These are phyloP conservation scores for Echinometra lucunter DNA, from an alignment of 53 echinoderm and acorn worm genomes.

Conservation along the genomic window DNA sequence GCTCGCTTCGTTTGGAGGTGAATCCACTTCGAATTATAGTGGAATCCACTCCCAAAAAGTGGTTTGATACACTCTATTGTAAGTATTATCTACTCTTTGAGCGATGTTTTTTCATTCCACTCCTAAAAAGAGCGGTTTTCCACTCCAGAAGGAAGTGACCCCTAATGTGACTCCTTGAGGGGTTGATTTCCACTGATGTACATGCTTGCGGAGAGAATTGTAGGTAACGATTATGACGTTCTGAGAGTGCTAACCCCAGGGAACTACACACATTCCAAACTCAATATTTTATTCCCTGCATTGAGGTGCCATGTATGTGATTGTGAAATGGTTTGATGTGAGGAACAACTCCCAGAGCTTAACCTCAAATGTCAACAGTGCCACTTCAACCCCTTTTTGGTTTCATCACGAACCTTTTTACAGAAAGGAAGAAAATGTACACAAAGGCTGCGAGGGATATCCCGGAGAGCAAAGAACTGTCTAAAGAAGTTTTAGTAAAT, in stretches of 20 bases:
- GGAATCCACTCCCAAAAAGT: no score
- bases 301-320: not conserved
- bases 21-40: no score
- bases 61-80: no score
- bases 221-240: no score
- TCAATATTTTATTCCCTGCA: not conserved
- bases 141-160: no score
- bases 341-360: not conserved
- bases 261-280: not conserved
- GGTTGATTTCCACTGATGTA: no score
- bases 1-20: no score
- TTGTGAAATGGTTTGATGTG: not conserved
- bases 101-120: no score
- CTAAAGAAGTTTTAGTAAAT: not conserved
- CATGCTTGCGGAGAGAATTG: no score
- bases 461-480: not conserved
- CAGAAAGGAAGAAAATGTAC: not conserved
- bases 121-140: no score
- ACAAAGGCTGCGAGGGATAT: not conserved
- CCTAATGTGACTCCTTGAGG: no score
- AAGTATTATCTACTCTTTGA: no score
- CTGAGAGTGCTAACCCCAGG: not conserved
- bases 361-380: not conserved
- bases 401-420: not conserved
- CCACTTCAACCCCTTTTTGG: not conserved